phyloP scores from a whole-genome alignment of 2,888 invertebrate genomes.

The Drosophila infuscata region DNA sequence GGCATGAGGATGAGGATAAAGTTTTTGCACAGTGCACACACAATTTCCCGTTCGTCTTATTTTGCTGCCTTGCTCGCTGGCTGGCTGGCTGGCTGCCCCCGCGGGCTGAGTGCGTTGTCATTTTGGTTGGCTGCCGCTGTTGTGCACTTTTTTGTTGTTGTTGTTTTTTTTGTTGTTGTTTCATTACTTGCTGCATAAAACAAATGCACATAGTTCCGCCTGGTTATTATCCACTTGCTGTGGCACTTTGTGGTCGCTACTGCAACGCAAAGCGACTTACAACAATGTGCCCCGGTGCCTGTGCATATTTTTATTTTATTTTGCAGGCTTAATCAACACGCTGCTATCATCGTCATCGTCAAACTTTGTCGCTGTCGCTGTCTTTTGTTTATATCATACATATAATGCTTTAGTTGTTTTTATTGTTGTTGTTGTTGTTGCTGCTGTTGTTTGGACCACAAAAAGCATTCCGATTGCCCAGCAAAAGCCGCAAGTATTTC shows the following conservation, averaged over 20 bases:
- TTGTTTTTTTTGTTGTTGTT: constrained; percentile 60
- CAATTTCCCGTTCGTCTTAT: constrained; percentile 70
- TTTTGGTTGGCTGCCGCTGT: constrained; percentile 44
- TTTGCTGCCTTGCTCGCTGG: constrained; percentile 43
- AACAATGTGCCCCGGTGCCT: constrained; percentile 66
- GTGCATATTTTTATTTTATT: constrained; percentile 29
- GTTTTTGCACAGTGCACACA: constrained; percentile 64
- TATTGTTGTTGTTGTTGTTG: constrained; percentile 8
- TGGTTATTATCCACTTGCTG: constrained; percentile 64
- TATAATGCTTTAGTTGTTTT: constrained; percentile 17
- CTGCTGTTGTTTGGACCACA: constrained; percentile 57
- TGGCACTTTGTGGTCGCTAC: constrained; percentile 57
- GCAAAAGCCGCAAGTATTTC: constrained; percentile 76
- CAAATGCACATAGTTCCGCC: constrained; percentile 75
- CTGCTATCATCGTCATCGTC: constrained; percentile 45
- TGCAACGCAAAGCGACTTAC: constrained; percentile 36
- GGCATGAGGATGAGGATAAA: constrained; percentile 14
- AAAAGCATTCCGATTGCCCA: constrained; percentile 77
- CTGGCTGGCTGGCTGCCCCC: constrained; percentile 32
- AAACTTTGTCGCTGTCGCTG: constrained; percentile 22
- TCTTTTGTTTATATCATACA: constrained; percentile 9
- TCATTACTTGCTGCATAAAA: constrained; percentile 75
- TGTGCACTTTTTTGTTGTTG: constrained; percentile 13
- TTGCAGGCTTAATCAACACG: constrained; percentile 71
- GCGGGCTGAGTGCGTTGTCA: constrained; percentile 61